Evolutionary conservation across 2,113 vertebrate genomes (phyloP).

Genomic region (Colistium nudipinnis): DNA sequence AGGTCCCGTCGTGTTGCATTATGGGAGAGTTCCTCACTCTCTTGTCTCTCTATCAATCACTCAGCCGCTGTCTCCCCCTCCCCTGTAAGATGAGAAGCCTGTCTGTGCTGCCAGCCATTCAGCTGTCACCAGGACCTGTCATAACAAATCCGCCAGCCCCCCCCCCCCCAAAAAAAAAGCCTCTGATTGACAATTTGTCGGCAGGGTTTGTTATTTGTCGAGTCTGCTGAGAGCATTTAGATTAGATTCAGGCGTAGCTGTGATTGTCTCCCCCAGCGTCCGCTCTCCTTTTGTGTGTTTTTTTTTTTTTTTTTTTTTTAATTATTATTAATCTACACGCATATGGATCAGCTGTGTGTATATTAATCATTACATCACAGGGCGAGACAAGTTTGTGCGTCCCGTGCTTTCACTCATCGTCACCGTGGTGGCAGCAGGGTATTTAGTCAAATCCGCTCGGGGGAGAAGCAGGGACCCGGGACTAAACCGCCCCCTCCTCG

Average conservation of each 20-base stretch:
- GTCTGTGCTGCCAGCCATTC: conserved; percentile 47
- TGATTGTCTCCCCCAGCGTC: conserved; percentile 2
- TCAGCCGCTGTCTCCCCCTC: conserved; percentile 35
- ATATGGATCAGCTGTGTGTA: background rate
- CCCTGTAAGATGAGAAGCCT: conserved; percentile 64
- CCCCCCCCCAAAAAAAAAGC: no score
- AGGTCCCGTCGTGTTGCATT: conserved; percentile 37
- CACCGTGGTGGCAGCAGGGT: conserved; percentile 18
- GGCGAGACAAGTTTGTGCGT: no score
- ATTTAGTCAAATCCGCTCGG: conserved; percentile 50
- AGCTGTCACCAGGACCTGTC: conserved; percentile 65
- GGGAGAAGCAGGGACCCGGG: conserved; percentile 52
- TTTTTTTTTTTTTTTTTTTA: background rate
- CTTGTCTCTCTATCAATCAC: conserved; percentile 43
- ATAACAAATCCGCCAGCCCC: conserved; percentile 56
- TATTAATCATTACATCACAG: no score
- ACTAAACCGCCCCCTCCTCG: conserved; percentile 39
- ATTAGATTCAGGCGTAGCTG: conserved; percentile 17
- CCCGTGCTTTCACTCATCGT: conserved; percentile 34
- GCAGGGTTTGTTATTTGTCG: conserved; percentile 43
- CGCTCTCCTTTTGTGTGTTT: conserved; percentile 13
- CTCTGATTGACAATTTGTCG: conserved; percentile 61
- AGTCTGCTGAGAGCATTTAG: conserved; percentile 41
- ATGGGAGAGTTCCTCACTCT: conserved; percentile 36
- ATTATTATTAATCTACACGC: background rate